Conservation (phyloP, 2,113 vertebrate genomes). For the Chionodraco myersi region DNA sequence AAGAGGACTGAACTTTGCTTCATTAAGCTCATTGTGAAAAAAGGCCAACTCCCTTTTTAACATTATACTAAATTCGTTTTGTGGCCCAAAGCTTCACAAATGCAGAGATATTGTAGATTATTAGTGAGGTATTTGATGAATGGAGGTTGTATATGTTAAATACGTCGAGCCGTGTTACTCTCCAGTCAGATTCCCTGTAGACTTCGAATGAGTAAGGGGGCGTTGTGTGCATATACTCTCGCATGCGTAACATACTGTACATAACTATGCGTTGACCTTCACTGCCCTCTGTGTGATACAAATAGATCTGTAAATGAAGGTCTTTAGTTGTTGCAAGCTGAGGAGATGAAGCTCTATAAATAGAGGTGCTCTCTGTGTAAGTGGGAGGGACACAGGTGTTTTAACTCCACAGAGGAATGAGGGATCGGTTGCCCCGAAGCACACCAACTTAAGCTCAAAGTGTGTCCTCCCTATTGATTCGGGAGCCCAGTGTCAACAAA, state of each 20-base stretch:
- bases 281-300: neutral
- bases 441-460: constrained; percentile 68
- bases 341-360: constrained; percentile 49
- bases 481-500: constrained; percentile 69
- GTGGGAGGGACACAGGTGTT: constrained; percentile 62
- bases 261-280: neutral
- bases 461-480: constrained; percentile 78
- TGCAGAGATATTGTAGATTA: neutral
- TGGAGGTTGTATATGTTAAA: neutral
- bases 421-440: constrained; percentile 58
- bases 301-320: constrained; percentile 10
- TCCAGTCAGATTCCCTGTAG: neutral
- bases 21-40: neutral
- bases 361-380: constrained; percentile 41
- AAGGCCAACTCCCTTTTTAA: neutral
- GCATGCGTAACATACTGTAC: neutral
- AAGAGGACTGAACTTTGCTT: neutral
- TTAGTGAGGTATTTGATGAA: neutral
- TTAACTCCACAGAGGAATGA: constrained; percentile 58
- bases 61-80: neutral
- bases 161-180: neutral
- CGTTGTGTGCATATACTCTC: neutral
- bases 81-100: neutral
- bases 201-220: neutral
- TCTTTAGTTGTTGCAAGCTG: constrained; percentile 16